Percentiles rank a stretch among this genome's conserved stretches.
Conservation (phyloP, 1,140 invertebrate species). For the Bombus vancouverensis region DNA sequence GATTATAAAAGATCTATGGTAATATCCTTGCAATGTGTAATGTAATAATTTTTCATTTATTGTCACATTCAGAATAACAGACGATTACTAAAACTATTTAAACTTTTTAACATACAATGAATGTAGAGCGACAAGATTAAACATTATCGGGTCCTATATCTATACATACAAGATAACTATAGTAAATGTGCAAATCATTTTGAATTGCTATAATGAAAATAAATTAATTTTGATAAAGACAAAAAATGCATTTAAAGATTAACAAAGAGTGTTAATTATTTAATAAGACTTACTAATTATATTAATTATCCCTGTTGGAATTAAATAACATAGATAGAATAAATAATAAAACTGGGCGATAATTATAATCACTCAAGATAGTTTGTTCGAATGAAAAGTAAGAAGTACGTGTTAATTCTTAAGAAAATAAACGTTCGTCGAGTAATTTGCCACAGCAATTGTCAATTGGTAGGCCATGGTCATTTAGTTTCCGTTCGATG, state of each 20-base stretch:
- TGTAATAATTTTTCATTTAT: not conserved
- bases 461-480: not conserved
- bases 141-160: not conserved
- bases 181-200: not conserved
- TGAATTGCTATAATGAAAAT: not conserved
- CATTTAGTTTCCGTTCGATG: not conserved
- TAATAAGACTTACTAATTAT: too few relatives aligned
- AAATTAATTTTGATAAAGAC: not conserved
- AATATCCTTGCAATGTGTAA: not conserved
- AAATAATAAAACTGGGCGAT: not conserved
- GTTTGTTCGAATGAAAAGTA: not conserved
- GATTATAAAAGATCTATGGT: too few relatives aligned
- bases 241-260: constrained; percentile 2
- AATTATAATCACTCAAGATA: too few relatives aligned
- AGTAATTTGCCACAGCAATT: not conserved
- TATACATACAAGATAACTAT: too few relatives aligned
- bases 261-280: not conserved
- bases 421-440: not conserved
- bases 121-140: not conserved
- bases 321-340: not conserved
- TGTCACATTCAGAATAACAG: not conserved
- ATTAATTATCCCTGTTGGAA: not conserved
- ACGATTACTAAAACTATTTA: not conserved
- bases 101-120: not conserved
- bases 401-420: not conserved